A percentile compares a stretch with the other conserved stretches of the same genome.
These are phyloP conservation scores for Dichetophora obliterata DNA, from an alignment of 2,888 invertebrate species.

Conservation along the genomic window DNA sequence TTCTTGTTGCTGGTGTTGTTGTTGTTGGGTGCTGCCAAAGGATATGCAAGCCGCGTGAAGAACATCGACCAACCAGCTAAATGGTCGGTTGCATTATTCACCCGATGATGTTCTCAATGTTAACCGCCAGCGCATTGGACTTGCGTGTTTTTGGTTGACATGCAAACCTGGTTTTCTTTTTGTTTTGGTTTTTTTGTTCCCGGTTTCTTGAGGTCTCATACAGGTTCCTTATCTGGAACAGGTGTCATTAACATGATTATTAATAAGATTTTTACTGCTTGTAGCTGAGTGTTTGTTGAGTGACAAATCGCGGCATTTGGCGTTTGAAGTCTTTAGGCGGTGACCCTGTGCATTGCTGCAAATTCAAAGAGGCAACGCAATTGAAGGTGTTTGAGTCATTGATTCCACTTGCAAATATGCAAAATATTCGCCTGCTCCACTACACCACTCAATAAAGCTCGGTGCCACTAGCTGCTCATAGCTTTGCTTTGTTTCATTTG, in stretches of 20 bases:
- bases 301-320: conserved; percentile 5
- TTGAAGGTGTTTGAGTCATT: too few relatives aligned
- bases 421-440: too few relatives aligned
- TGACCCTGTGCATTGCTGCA: background rate
- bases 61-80: background rate
- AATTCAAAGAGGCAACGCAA: too few relatives aligned
- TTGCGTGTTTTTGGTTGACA: conserved; percentile 6
- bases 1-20: conserved; percentile 38
- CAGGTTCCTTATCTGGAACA: conserved; percentile 31
- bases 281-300: background rate
- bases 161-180: background rate
- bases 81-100: background rate
- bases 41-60: conserved; percentile 32
- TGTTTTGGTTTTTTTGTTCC: background rate
- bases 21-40: conserved; percentile 40
- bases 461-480: background rate
- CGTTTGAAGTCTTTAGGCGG: conserved; percentile 1
- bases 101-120: background rate
- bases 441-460: too few relatives aligned
- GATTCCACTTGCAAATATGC: too few relatives aligned
- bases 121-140: background rate
- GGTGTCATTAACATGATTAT: conserved; percentile 47
- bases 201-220: background rate
- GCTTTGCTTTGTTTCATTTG: conserved; percentile 1
- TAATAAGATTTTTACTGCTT: conserved; percentile 37